Conservation (phyloP, 2,113 vertebrate species). For the Chloroceryle aenea region DNA sequence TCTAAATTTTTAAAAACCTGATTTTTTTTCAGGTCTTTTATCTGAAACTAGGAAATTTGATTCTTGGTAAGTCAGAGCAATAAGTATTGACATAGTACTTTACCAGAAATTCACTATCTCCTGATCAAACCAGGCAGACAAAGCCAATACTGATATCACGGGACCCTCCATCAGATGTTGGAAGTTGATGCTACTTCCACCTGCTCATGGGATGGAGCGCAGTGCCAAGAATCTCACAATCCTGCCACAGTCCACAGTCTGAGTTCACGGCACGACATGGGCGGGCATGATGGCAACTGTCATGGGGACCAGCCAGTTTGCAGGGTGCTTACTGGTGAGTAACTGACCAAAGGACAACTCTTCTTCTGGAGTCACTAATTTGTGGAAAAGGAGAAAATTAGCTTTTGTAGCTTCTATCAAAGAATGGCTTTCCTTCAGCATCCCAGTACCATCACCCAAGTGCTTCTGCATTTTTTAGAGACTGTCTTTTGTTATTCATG, state of each 20-base stretch:
- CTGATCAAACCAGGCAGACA: background rate
- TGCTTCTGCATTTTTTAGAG: background rate
- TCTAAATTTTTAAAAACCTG: background rate
- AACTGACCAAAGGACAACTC: background rate
- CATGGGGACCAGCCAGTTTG: fast-evolving
- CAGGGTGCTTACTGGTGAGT: background rate
- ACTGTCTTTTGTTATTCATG: background rate
- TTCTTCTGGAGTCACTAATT: background rate
- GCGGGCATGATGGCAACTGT: background rate
- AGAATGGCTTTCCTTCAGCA: background rate
- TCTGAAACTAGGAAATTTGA: background rate
- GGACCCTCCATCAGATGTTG: background rate
- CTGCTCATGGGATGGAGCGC: background rate
- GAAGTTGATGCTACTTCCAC: background rate
- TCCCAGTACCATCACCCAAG: background rate
- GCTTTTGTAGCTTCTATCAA: background rate
- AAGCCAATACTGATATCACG: background rate
- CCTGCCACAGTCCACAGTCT: background rate
- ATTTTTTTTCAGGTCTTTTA: background rate
- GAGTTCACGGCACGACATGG: background rate
- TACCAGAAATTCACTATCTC: background rate
- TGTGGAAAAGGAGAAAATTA: background rate
- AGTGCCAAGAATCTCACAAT: background rate
- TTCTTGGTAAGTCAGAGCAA: background rate
- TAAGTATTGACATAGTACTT: background rate